Evolutionary conservation across 2,113 vertebrate genomes (phyloP).

Genomic region (Burhinus bistriatus): DNA sequence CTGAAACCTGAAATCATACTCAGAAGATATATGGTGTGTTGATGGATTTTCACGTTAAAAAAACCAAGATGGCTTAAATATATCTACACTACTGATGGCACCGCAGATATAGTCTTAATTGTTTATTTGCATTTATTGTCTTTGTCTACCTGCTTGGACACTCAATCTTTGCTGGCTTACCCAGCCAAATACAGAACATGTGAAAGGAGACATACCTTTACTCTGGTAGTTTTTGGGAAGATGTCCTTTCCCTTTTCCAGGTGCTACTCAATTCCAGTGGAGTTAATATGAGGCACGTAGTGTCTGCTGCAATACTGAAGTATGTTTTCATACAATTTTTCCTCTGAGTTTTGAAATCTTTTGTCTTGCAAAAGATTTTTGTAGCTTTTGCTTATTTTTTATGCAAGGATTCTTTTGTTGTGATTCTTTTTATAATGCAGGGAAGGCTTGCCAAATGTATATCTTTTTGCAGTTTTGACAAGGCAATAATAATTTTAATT

Average conservation of each 20-base stretch:
- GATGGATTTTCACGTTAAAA: not conserved
- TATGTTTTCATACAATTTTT: not conserved
- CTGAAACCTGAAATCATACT: not conserved
- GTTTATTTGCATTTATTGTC: not conserved
- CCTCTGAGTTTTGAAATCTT: not conserved
- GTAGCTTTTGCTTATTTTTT: not conserved
- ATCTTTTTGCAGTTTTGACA: not conserved
- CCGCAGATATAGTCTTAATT: too few relatives aligned
- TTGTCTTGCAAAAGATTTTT: not conserved
- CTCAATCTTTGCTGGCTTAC: not conserved
- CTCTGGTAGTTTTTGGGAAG: rapidly evolving
- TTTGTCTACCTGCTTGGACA: not conserved
- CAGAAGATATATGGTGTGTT: not conserved
- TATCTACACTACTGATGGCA: not conserved
- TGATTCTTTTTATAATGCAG: not conserved
- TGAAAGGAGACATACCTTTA: not conserved
- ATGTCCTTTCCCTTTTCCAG: not conserved
- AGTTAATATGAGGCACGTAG: not conserved
- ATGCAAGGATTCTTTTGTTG: not conserved
- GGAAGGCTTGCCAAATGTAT: not conserved
- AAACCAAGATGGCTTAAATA: not conserved
- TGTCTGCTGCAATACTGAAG: not conserved
- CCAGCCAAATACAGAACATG: not conserved
- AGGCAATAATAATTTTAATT: not conserved
- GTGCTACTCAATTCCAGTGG: not conserved